Evolutionary conservation across 2,797 vertebrate genomes (phyloP).

Genomic region (Phaenicophaeus curvirostris): DNA sequence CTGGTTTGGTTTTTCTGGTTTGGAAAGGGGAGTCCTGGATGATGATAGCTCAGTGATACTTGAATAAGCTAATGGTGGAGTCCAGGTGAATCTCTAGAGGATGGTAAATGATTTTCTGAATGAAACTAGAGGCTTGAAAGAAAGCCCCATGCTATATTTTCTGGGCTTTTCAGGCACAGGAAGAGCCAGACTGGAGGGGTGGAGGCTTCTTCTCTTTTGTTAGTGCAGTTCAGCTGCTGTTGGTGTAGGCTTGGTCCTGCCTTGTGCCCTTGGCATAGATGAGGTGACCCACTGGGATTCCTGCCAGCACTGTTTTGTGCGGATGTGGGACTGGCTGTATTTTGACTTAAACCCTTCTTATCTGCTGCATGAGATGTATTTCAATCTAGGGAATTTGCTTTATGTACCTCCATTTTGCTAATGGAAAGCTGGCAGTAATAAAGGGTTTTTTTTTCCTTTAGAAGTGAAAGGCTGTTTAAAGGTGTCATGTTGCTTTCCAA

Average conservation of each 20-base stretch:
- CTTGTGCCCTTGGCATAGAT: not conserved
- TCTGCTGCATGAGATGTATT: not conserved
- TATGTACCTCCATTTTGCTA: not conserved
- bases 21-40: not conserved
- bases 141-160: not conserved
- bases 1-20: not conserved
- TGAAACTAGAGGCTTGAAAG: not conserved
- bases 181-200: not conserved
- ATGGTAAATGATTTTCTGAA: not conserved
- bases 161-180: not conserved
- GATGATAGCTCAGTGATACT: not conserved
- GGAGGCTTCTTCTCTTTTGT: not conserved
- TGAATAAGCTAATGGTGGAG: no score
- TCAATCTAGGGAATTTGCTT: not conserved
- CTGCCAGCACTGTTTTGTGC: not conserved
- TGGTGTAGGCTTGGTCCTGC: not conserved
- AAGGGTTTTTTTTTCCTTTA: not conserved
- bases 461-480: not conserved
- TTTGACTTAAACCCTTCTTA: not conserved
- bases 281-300: not conserved
- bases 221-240: rapidly evolving
- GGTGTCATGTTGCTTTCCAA: not conserved
- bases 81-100: not conserved
- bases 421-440: not conserved
- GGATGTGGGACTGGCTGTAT: not conserved